Evolutionary conservation across 2,888 invertebrate genomes (phyloP), one percentile per base, ranked within the genome.

Genomic region (Cremastinae sp.): DNA sequence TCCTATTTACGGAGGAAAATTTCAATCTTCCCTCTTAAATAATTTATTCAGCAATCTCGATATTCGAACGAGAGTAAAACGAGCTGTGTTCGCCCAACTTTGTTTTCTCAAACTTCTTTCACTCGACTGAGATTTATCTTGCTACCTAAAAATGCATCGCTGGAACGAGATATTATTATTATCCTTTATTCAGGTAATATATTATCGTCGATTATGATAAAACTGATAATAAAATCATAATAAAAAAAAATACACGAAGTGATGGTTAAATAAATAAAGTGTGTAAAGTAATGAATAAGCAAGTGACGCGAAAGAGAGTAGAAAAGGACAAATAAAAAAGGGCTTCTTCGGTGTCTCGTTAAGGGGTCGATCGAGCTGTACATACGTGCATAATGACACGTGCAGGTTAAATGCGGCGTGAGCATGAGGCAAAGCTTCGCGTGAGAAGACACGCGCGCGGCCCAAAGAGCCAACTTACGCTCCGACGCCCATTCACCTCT

Each of bases 331-430:
- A n/a, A n/a, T n/a, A n/a, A n/a, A 47, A 62, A 68, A 56, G 66
- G 47, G 53, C n/a, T 64, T 56, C 68, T 72, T 64, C 41, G 51
- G 53, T 69, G 72, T 62, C 58, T 72, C 45, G 76, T 58, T 61
- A 68, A 58, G 59, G 59, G 58, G 72, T 68, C 28, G 73, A n/a
- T n/a, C n/a, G n/a, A n/a, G n/a, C n/a, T n/a, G n/a, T n/a, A n/a
- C n/a, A n/a, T n/a, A 68, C 72, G 72, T 76, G 68, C 69, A 76
- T 76, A 76, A 76, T 76, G 72, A 72, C 72, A 59, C 18, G 61
- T n/a, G n/a, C n/a, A 43, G 72, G 68, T 58, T 73, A n/a, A 76
- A 76, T 73, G 62, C 38, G 68, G 58, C 72, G 53, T 73, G 38
- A 76, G 54, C 62, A 70, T 45, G 22, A 38, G 59, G 14, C 34